A percentile compares a stretch with the other conserved stretches of the same genome.
phyloP scores from a whole-genome alignment of 2,797 vertebrate species.

The Brachyalestes nurse region DNA sequence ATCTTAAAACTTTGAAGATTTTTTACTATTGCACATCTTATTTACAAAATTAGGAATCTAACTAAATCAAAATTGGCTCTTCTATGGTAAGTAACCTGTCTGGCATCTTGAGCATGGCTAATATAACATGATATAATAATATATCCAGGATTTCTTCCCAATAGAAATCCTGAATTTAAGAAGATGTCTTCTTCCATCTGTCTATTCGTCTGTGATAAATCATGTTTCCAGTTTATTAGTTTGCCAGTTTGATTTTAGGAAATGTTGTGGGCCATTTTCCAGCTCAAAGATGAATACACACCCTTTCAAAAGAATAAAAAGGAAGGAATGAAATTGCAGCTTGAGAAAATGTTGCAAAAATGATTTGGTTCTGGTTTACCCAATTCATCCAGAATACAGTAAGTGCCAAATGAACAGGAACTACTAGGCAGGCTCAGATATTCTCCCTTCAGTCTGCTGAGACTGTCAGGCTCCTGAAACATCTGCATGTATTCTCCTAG shows the following conservation, averaged over 20 bases:
- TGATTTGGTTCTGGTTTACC: not conserved
- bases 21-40: no score
- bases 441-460: not conserved
- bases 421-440: not conserved
- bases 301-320: not conserved
- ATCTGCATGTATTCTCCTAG: slow-evolving; percentile 13
- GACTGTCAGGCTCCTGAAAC: not conserved
- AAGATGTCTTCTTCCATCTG: not conserved
- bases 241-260: not conserved
- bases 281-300: not conserved
- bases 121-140: not conserved
- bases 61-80: not conserved
- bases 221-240: not conserved
- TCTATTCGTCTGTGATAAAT: not conserved
- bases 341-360: not conserved
- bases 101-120: no score
- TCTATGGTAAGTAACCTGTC: not conserved
- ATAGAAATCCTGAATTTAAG: no score
- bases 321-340: not conserved
- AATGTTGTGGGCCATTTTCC: not conserved
- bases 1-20: no score
- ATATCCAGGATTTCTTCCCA: no score
- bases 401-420: not conserved
- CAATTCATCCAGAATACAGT: not conserved
- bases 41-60: no score